These are phyloP conservation scores for Tetraneura akinire DNA, from an alignment of 1,140 invertebrate genomes.

Conservation along the genomic window DNA sequence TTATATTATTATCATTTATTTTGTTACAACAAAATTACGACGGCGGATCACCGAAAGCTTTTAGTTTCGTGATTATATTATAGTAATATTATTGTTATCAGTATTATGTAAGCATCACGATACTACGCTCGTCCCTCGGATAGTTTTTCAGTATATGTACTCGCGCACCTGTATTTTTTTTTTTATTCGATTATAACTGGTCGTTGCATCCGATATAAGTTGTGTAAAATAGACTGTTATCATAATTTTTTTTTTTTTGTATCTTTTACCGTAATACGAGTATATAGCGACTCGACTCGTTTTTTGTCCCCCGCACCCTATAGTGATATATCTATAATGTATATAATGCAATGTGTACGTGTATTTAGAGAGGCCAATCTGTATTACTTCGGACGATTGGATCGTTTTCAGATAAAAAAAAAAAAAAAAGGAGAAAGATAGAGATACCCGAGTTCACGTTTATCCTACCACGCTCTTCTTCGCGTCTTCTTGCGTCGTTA, in stretches of 20 bases:
- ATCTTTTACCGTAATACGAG: not conserved
- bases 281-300: not conserved
- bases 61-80: constrained; percentile 11
- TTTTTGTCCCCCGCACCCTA: not conserved
- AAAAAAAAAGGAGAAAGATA: not conserved
- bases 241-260: not conserved
- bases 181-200: constrained; percentile 6
- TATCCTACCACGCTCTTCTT: no score
- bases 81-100: not conserved
- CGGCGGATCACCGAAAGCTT: not conserved
- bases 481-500: not conserved
- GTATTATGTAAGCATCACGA: no score
- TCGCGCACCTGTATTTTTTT: not conserved
- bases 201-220: not conserved
- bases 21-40: no score
- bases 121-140: not conserved
- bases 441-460: no score
- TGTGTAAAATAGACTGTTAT: constrained; percentile 27
- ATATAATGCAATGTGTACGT: not conserved
- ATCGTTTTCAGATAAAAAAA: not conserved
- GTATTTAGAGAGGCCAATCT: not conserved
- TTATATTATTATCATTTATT: not conserved
- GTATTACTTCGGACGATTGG: constrained; percentile 19
- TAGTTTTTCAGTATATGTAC: not conserved
- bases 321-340: not conserved